Evolutionary conservation across 2,113 vertebrate species (phyloP).

Genomic region (Elephantulus edwardii): DNA sequence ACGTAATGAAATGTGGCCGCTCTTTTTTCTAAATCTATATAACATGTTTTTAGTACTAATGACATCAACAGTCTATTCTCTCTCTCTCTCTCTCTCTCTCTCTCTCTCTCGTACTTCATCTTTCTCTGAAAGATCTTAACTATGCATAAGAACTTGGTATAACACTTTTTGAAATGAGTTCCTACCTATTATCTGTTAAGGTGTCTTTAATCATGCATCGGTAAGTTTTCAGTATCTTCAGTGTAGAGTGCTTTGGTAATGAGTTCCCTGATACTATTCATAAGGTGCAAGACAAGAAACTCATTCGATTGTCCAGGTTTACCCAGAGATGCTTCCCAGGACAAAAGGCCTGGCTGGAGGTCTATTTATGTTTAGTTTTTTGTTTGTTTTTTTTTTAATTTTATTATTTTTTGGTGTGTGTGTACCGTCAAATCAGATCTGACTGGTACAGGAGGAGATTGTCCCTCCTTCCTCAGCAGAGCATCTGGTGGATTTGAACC

Average conservation of each 20-base stretch:
- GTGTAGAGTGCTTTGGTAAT: background rate
- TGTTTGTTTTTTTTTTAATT: too few relatives aligned
- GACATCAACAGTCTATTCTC: background rate
- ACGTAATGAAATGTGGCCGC: background rate
- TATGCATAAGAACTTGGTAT: conserved; percentile 17
- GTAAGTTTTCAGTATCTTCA: conserved; percentile 12
- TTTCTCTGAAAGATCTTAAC: conserved; percentile 4
- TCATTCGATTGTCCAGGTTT: background rate
- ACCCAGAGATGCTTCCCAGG: background rate
- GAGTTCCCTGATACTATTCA: background rate
- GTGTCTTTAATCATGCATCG: conserved; percentile 8
- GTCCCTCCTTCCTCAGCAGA: too few relatives aligned
- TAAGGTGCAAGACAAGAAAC: too few relatives aligned
- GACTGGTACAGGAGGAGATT: too few relatives aligned
- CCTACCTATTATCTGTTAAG: background rate
- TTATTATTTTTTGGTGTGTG: too few relatives aligned
- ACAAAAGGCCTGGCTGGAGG: too few relatives aligned
- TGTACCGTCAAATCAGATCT: too few relatives aligned
- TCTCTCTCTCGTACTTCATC: conserved; percentile 7
- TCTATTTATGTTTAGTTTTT: too few relatives aligned
- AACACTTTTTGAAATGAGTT: conserved; percentile 35
- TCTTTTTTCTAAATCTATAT: background rate
- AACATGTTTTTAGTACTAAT: background rate
- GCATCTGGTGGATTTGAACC: too few relatives aligned
- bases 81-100: background rate